Conservation (phyloP, 30 jellyfish, hydroid and myxozoan species). For the Calvadosia cruxmelitensis region DNA sequence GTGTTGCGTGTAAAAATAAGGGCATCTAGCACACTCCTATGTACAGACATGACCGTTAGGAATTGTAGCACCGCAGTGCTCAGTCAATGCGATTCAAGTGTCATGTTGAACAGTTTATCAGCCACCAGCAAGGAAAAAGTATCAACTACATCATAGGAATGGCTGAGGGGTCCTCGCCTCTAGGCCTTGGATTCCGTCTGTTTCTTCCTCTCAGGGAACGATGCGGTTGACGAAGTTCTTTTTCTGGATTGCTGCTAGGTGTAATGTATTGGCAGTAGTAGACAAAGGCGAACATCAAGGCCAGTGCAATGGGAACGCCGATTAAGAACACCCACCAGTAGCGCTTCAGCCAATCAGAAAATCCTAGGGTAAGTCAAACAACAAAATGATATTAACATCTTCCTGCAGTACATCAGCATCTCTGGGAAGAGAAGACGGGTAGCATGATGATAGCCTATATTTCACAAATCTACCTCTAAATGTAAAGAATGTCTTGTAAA, state of each 20-base stretch:
- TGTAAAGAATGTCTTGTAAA: conserved; percentile 62
- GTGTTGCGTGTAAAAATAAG: too few relatives aligned
- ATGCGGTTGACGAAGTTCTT: conserved; percentile 52
- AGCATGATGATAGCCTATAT: background rate
- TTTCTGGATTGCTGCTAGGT: conserved; percentile 81
- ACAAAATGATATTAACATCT: too few relatives aligned
- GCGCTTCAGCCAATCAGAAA: conserved; percentile 74
- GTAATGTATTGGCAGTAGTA: conserved; percentile 73
- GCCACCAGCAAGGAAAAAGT: too few relatives aligned
- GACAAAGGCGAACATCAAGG: conserved; percentile 83
- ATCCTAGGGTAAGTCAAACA: too few relatives aligned
- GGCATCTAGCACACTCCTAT: too few relatives aligned
- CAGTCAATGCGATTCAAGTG: too few relatives aligned
- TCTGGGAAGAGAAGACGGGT: too few relatives aligned
- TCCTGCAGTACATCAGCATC: too few relatives aligned
- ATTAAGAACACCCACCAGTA: conserved; percentile 86
- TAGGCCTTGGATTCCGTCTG: conserved; percentile 4
- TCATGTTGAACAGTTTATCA: too few relatives aligned
- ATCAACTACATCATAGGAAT: background rate
- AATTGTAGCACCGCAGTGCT: too few relatives aligned
- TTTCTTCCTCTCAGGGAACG: conserved; percentile 28
- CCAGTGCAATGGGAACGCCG: conserved; percentile 51
- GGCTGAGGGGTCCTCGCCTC: conserved; percentile 6
- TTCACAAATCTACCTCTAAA: conserved; percentile 42
- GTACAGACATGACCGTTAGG: too few relatives aligned